Percentiles rank a stretch among this genome's conserved stretches.
Conservation (phyloP, 2,888 invertebrate species). For the Epirrhoe tristata region DNA sequence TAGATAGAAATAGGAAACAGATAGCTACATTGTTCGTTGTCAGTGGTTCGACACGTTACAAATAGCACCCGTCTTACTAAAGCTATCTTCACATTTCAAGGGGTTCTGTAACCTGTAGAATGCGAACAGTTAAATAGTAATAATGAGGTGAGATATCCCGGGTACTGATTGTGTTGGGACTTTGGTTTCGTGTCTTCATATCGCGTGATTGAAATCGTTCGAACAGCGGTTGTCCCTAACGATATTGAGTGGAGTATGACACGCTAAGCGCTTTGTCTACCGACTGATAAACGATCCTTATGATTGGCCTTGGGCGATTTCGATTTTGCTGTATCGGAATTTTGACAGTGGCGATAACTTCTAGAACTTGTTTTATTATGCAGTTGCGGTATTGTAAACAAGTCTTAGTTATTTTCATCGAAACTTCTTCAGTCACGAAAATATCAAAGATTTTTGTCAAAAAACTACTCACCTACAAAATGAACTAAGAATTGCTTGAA, state of each 20-base stretch:
- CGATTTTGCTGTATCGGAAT: slow-evolving; percentile 52
- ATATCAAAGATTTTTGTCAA: too few relatives aligned
- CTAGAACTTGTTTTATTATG: background rate
- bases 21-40: slow-evolving; percentile 19
- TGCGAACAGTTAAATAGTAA: slow-evolving; percentile 33
- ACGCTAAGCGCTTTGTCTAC: slow-evolving; percentile 69
- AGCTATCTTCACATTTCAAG: slow-evolving; percentile 62
- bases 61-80: slow-evolving; percentile 38
- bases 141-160: slow-evolving; percentile 47
- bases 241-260: slow-evolving; percentile 72
- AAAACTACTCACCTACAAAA: too few relatives aligned
- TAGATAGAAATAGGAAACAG: slow-evolving; percentile 35
- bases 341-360: slow-evolving; percentile 27
- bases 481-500: too few relatives aligned
- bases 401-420: background rate
- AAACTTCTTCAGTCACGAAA: background rate
- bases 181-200: slow-evolving; percentile 51
- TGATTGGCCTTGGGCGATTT: slow-evolving; percentile 64
- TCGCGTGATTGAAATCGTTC: slow-evolving; percentile 70
- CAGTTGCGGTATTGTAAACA: background rate
- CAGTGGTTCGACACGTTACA: slow-evolving; percentile 41
- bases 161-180: slow-evolving; percentile 52
- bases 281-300: slow-evolving; percentile 67
- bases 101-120: slow-evolving; percentile 61
- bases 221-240: slow-evolving; percentile 64